Evolutionary conservation across 1,140 invertebrate species (phyloP).

Genomic region (Stegodyphus dumicola): DNA sequence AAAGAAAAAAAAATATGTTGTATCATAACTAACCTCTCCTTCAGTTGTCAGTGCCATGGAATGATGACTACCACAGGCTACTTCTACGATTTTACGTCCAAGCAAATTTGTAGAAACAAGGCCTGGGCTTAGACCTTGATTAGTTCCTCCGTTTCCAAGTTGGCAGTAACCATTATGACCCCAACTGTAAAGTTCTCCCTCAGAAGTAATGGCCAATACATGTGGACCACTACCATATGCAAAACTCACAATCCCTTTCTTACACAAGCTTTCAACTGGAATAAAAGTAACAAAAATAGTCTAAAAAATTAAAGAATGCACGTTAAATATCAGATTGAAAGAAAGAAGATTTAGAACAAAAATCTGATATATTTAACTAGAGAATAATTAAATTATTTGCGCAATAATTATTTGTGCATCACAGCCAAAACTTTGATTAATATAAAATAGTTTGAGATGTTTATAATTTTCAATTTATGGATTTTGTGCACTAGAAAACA

Average conservation of each 20-base stretch:
- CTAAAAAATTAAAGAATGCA: neutral
- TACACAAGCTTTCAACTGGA: constrained; percentile 72
- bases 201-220: constrained; percentile 74
- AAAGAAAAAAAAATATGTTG: no score
- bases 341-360: neutral
- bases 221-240: constrained; percentile 77
- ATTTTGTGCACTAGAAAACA: no score
- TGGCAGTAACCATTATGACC: constrained; percentile 76
- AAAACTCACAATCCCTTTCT: constrained; percentile 74
- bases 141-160: constrained; percentile 75
- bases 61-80: constrained; percentile 76
- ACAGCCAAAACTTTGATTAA: no score
- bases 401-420: no score
- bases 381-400: no score
- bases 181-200: constrained; percentile 76
- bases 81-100: constrained; percentile 69
- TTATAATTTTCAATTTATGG: no score
- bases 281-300: neutral
- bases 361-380: neutral
- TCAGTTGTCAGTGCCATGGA: constrained; percentile 74
- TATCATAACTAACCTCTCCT: constrained; percentile 73
- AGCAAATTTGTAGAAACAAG: constrained; percentile 70
- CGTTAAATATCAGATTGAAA: no score
- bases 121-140: constrained; percentile 72
- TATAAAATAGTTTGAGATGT: no score